Base-by-base conservation (phyloP, 2,797 vertebrate species). In the Manis javanica region DNA sequence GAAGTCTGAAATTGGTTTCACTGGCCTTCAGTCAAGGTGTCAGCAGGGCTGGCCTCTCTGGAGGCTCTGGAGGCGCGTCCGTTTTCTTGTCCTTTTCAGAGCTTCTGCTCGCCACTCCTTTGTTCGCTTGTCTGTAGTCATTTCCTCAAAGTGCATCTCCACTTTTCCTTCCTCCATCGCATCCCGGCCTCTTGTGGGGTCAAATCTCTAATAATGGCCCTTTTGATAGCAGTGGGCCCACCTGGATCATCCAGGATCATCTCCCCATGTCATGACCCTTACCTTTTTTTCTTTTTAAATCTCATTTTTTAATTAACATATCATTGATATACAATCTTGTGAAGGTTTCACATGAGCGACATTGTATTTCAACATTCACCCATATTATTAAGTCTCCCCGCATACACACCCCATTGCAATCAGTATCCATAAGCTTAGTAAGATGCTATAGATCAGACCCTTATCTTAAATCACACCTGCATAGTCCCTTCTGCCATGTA, bases 91-190 rank as follows among this genome's bases (percentile, higher is more conserved):
- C 59, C 31, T 83, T 71, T 63, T 26, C 10, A 3, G 42, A 16
- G 84, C 42, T 15, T 59, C 87, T 8, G 0, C 61, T 1, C 39
- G 66, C 46, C 23, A 4, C 39, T 34, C 12, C 0, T 21, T 39
- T 34, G 29, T 46, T 31, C 75, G 42, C 9, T 46, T 11, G 53
- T 26, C 68, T 1, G 1, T 3, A 39, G 49, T n/a, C 21, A 19
- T n/a, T 19, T 31, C 68, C 9, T 69, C 13, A 0, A 6, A n/a
- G 2, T 0, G 0, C 57, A n/a, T 0, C 5, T 63, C 12, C 39
- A 12, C 13, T 5, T 53, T 19, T 55, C 19, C 64, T 55, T 57
- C 34, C 16, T 1, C 19, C 3, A 3, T n/a, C 19, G 1, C 6
- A 0, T 12, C 46, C 46, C 46, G 12, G 0, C 31, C 29, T 51